Percentiles rank a stretch among this genome's conserved stretches.
Evolutionary conservation across 2,888 invertebrate genomes (phyloP).

Genomic region (Leptopilina syphax): DNA sequence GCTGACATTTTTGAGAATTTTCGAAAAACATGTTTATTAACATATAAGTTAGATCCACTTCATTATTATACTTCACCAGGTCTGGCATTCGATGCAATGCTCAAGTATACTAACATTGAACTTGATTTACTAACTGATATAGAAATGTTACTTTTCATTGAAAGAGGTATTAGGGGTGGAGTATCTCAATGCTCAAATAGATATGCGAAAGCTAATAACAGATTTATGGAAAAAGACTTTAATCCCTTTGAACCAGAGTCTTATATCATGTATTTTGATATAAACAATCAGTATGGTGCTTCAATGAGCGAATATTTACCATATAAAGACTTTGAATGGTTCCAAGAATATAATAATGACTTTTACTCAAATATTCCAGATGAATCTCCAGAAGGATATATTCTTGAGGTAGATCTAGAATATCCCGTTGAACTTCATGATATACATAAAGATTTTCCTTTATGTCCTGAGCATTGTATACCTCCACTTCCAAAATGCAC

Average conservation of each 20-base stretch:
- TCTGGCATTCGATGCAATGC: background rate
- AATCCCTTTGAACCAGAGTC: no score
- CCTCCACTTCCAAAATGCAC: no score
- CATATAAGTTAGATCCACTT: background rate
- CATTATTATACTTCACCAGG: background rate
- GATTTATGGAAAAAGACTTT: background rate
- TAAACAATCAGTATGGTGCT: no score
- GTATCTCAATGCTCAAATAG: no score
- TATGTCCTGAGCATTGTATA: no score
- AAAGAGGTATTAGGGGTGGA: background rate
- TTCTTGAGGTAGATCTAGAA: no score
- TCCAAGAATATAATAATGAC: background rate
- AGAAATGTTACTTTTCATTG: background rate
- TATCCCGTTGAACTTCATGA: background rate
- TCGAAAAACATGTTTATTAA: background rate
- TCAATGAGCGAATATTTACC: background rate
- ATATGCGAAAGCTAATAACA: no score
- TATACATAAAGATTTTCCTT: background rate
- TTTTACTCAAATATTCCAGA: no score
- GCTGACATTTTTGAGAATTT: no score
- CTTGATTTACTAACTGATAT: background rate
- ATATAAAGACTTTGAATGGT: conserved; percentile 40
- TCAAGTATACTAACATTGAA: no score
- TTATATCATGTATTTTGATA: no score
- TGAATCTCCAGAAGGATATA: no score